Conservation (phyloP, 2,888 invertebrate species). For the Mycalesis mineus region DNA sequence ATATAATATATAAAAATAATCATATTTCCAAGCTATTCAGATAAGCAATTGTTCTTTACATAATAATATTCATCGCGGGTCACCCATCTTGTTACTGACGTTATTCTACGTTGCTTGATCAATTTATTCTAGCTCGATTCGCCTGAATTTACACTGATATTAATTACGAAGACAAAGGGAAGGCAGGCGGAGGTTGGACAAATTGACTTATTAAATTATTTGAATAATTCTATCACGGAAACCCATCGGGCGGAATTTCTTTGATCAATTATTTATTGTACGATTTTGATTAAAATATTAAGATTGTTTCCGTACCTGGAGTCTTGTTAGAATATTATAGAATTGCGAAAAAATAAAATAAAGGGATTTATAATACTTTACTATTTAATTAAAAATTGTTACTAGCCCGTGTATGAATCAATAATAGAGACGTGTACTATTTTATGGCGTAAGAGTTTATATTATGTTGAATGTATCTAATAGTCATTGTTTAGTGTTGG, state of each 20-base stretch:
- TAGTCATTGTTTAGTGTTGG: too few relatives aligned
- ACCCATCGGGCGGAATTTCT: neutral
- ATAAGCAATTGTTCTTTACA: too few relatives aligned
- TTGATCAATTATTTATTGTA: neutral
- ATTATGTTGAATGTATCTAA: too few relatives aligned
- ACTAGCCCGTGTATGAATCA: too few relatives aligned
- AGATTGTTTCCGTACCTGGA: neutral
- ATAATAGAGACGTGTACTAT: too few relatives aligned
- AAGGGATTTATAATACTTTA: too few relatives aligned
- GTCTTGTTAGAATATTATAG: neutral
- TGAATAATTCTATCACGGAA: neutral
- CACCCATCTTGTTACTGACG: neutral
- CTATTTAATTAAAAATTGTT: too few relatives aligned
- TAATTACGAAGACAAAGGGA: neutral
- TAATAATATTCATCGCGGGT: too few relatives aligned
- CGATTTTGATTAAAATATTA: neutral
- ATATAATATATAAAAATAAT: too few relatives aligned
- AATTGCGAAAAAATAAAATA: too few relatives aligned
- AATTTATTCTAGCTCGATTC: neutral
- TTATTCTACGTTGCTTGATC: neutral
- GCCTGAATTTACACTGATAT: neutral
- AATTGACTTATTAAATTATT: conserved; percentile 7
- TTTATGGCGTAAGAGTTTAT: too few relatives aligned
- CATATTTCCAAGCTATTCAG: too few relatives aligned
- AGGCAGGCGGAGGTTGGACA: neutral